Evolutionary conservation across 2,888 invertebrate genomes (phyloP).

Genomic region (Acanthosepion lycidas): DNA sequence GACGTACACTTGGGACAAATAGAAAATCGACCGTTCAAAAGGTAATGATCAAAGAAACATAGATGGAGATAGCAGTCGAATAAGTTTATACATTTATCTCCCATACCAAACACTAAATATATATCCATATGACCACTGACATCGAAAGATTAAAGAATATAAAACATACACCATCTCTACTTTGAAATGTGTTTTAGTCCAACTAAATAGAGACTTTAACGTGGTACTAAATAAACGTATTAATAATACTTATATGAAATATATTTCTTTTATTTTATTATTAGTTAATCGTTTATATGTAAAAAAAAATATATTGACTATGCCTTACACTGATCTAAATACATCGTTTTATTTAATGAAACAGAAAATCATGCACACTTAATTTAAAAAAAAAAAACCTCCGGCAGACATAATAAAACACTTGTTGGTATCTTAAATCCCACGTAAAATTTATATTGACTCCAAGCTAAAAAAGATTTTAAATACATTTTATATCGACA

Average conservation of each 20-base stretch:
- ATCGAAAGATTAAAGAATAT: neutral
- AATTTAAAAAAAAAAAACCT: too few species aligned
- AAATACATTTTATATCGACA: too few species aligned
- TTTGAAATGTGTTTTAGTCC: neutral
- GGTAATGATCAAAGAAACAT: neutral
- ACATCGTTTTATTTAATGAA: too few species aligned
- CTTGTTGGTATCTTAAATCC: too few species aligned
- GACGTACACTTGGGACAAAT: neutral
- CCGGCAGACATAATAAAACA: too few species aligned
- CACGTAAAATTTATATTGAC: too few species aligned
- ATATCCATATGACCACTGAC: neutral
- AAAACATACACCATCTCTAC: neutral
- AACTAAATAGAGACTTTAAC: neutral
- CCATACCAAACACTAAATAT: neutral
- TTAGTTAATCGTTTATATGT: too few species aligned
- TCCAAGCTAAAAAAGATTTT: too few species aligned
- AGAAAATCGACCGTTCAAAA: neutral
- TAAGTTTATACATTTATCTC: neutral
- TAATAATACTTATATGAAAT: neutral
- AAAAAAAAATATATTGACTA: too few species aligned
- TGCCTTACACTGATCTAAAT: too few species aligned
- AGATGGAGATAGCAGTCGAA: neutral
- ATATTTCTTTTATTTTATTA: neutral
- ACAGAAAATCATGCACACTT: too few species aligned
- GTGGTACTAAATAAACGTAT: neutral